Percentiles rank a stretch among this genome's conserved stretches.
These are phyloP conservation scores for Centruroides sculpturatus DNA, from an alignment of 1,140 invertebrate species.

Conservation along the genomic window DNA sequence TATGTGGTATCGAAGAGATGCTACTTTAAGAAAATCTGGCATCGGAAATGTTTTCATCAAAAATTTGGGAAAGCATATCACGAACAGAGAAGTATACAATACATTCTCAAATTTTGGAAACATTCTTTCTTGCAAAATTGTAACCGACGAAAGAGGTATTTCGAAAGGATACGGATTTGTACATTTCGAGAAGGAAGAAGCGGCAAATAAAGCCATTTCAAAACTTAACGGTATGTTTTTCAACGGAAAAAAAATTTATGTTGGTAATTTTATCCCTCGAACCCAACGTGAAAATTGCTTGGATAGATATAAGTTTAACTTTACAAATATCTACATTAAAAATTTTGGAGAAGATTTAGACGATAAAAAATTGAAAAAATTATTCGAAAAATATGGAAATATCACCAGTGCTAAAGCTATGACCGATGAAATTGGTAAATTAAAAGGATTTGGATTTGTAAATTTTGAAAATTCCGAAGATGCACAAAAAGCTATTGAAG, in stretches of 20 bases:
- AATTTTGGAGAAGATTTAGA: constrained; percentile 92
- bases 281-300: constrained; percentile 88
- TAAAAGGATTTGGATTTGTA: constrained; percentile 97
- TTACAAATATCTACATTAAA: constrained; percentile 98
- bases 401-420: constrained; percentile 65
- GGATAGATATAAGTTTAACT: constrained; percentile 90
- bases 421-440: constrained; percentile 68
- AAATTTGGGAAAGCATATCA: not conserved
- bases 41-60: not conserved
- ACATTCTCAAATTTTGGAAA: not conserved
- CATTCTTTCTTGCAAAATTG: constrained; percentile 48
- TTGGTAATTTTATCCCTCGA: constrained; percentile 93
- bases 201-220: constrained; percentile 70
- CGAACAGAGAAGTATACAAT: not conserved
- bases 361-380: constrained; percentile 76
- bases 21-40: constrained; percentile 64
- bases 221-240: constrained; percentile 81
- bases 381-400: constrained; percentile 89
- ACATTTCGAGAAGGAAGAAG: constrained; percentile 99
- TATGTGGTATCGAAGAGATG: not conserved
- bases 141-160: constrained; percentile 85
- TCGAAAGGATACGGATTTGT: constrained; percentile 99
- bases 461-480: constrained; percentile 92
- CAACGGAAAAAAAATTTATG: constrained; percentile 74
- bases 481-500: constrained; percentile 80